Percentiles rank a stretch among this genome's conserved stretches.
Evolutionary conservation across 2,888 invertebrate genomes (phyloP).

Genomic region (Deilephila elpenor): DNA sequence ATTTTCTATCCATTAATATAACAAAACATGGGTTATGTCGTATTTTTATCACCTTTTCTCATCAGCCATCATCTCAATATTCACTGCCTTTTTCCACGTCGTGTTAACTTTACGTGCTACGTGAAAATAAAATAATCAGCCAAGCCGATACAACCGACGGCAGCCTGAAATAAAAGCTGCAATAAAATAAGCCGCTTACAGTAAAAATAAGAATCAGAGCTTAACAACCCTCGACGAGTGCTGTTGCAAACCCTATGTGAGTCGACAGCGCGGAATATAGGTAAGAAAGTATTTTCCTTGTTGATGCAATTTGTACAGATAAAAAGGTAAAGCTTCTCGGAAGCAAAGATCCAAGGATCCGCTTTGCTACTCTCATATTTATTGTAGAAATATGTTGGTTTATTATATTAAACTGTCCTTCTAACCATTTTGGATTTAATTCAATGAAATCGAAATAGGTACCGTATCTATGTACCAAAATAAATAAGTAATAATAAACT

Average conservation of each 20-base stretch:
- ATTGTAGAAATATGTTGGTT: neutral
- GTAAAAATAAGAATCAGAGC: neutral
- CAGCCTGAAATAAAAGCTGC: neutral
- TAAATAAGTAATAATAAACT: no score
- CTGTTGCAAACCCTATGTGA: constrained; percentile 13
- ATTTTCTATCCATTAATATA: neutral
- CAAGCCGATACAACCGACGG: neutral
- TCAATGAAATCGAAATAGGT: no score
- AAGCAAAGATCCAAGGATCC: neutral
- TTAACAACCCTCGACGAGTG: neutral
- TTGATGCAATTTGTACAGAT: constrained; percentile 28
- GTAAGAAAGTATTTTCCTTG: constrained; percentile 24
- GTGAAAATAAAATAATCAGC: neutral
- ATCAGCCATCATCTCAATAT: neutral
- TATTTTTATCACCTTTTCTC: neutral
- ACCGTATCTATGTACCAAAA: no score
- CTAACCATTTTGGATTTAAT: no score
- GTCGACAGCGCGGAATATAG: constrained; percentile 12
- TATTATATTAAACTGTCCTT: no score
- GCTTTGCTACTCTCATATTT: neutral
- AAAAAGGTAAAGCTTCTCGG: constrained; percentile 11
- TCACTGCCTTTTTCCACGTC: neutral
- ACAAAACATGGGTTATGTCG: neutral
- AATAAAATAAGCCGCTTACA: constrained; percentile 5
- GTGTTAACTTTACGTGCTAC: neutral